Base-by-base conservation (phyloP, 2,888 invertebrate genomes). In the Spilosoma lubricipeda region DNA sequence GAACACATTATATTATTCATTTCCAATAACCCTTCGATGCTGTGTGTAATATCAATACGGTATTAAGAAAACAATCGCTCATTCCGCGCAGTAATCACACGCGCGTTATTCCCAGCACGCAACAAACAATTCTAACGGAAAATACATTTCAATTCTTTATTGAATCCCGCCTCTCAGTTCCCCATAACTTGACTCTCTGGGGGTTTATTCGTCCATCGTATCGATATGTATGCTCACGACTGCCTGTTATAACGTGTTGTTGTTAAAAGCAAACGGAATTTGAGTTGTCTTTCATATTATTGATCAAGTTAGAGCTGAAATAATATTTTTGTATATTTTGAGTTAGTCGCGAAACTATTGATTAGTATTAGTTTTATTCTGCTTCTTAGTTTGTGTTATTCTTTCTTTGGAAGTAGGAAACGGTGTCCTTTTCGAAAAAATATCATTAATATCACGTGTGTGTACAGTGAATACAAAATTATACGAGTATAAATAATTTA, bases 131-230 rank as follows among this genome's bases (percentile, higher is more conserved):
- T 89, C 89, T 85, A 88, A 85, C 87, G 86, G 90, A 89, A 91
- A 91, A 90, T 89, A 90, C 90, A 91, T 91, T 91, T 91, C 92
- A 90, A 92, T 91, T 91, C 90, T 90, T 90, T 91, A 92, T 91
- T 90, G 92, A 91, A 92, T 90, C 88, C 82, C 82, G 79, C 81
- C 83, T 78, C 81, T 77, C 84, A 77, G 73, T 80, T 81, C 76
- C 75, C 87, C 88, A 86, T 90, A 90, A 88, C 87, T 88, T 86
- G 80, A 85, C 82, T 88, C 89, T 85, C 88, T 56, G 27, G 90
- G 90, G 91, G 67, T 85, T 84, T 75, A 81, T 74, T 76, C 73
- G 73, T 74, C 80, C 75, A 80, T 79, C 72, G 80, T 82, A 81
- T 81, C 74, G 77, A 67, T 77, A 74, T 63, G 71, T 66, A n/a